Base-by-base conservation (phyloP, 2,888 invertebrate species). In the Gisinianus flammeolus region DNA sequence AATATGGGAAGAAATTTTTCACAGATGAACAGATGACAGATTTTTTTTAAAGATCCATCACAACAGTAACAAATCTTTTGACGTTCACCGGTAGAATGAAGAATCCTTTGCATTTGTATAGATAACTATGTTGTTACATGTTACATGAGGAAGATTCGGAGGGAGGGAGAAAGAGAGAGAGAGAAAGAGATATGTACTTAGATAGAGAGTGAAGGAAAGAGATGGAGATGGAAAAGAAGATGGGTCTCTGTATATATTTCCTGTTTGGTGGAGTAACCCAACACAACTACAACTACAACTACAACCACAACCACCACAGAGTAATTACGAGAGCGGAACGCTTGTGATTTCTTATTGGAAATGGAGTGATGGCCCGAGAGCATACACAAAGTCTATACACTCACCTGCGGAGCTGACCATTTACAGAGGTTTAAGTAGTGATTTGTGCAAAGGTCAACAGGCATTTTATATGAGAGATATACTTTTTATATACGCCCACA, bases 361-460 rank as follows among this genome's bases (percentile, higher is more conserved):
- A 79, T 76, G 70, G 71, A 76, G 76, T 71, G 76, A 71, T 67
- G 79, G 66, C 35, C 62, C 62, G 28, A 76, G 62, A 66, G 76
- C 76, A 35, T 26, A 10, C n/a, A n/a, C 31, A 12, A 3, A 24
- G 8, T 6, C 56, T n/a, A 58, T 24, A 58, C 56, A 75, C 76
- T 79, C 79, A 77, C 76, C 79, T 79, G 76, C 56, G 69, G 81
- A 81, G 82, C 81, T 83, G 83, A 81, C 84, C 84, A 83, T 84
- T 84, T 84, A 79, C 78, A 83, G 83, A 81, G 80, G 78, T 83
- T 82, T 82, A 82, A 83, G 80, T 81, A 83, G 84, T 81, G 82
- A 82, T 81, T 83, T 83, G 79, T 79, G 79, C 79, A 84, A 84
- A 84, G 84, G 84, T 84, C 84, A 84, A 83, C 83, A 84, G 79